phyloP scores from a whole-genome alignment of 1,140 invertebrate species.

The Sinella curviseta region DNA sequence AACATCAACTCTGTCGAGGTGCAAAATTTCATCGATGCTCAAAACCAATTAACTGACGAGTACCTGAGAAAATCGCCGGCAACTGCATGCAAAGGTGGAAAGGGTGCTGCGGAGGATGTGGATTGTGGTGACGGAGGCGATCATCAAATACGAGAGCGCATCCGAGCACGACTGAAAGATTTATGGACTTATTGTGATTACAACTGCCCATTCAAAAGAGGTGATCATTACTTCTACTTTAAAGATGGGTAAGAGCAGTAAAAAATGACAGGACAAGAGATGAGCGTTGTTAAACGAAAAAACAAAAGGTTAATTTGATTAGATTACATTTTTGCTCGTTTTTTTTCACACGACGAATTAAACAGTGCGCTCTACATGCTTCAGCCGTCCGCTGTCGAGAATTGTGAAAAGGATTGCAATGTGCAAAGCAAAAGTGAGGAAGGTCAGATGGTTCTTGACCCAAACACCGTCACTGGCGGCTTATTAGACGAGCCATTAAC shows the following conservation, averaged over 20 bases:
- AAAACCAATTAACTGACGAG: slow-evolving; percentile 77
- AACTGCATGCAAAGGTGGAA: neutral
- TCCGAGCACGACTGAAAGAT: slow-evolving; percentile 69
- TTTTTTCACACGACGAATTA: too few species aligned
- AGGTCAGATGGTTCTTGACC: neutral
- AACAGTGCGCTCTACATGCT: neutral
- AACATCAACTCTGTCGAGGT: slow-evolving; percentile 91
- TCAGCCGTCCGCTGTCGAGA: too few species aligned
- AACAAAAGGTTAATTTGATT: too few species aligned
- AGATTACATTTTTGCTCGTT: too few species aligned
- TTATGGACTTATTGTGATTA: slow-evolving; percentile 96
- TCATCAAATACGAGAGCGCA: neutral
- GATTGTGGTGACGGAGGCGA: neutral
- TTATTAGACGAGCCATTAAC: too few species aligned
- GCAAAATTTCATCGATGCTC: slow-evolving; percentile 83
- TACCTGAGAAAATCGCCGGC: neutral
- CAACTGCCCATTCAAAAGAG: slow-evolving; percentile 79
- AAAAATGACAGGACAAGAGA: too few species aligned
- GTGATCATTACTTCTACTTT: slow-evolving; percentile 86
- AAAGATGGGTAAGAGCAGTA: slow-evolving; percentile 72
- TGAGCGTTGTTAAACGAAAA: too few species aligned
- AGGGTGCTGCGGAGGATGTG: neutral
- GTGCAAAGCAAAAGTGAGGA: neutral
- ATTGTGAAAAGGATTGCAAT: slow-evolving; percentile 51
- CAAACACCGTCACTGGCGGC: neutral